phyloP scores from a whole-genome alignment of 2,888 invertebrate species.

The Drosophila mayaguana region DNA sequence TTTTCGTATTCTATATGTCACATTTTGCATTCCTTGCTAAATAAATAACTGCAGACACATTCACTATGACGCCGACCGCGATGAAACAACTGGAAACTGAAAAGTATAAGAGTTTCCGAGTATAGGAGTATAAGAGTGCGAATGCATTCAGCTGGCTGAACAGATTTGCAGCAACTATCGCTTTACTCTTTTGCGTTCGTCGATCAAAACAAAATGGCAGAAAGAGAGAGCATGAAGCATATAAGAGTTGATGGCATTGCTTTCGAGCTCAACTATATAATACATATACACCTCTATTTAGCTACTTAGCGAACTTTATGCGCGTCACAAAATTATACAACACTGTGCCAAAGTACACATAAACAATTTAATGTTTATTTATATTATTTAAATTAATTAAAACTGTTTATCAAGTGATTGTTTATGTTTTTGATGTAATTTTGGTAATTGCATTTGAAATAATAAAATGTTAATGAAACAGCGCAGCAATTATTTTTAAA shows the following conservation, averaged over 20 bases:
- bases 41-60: constrained; percentile 16
- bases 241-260: background rate
- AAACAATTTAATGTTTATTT: too few species aligned
- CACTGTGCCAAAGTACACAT: too few species aligned
- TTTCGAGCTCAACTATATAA: background rate
- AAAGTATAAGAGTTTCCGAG: background rate
- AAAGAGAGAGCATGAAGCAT: background rate
- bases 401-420: background rate
- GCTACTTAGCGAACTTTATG: too few species aligned
- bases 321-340: too few species aligned
- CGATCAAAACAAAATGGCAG: background rate
- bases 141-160: background rate
- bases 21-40: constrained; percentile 26
- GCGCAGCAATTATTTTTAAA: background rate
- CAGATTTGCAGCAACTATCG: background rate
- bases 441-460: background rate
- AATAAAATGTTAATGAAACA: background rate
- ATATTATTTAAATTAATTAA: background rate
- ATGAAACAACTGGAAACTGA: background rate
- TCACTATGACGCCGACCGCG: background rate
- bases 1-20: constrained; percentile 14
- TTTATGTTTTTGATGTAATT: too few species aligned
- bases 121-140: background rate
- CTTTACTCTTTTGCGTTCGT: background rate
- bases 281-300: background rate